Evolutionary conservation across 2,113 vertebrate species (phyloP).

Genomic region (Phyllopteryx taeniolatus): DNA sequence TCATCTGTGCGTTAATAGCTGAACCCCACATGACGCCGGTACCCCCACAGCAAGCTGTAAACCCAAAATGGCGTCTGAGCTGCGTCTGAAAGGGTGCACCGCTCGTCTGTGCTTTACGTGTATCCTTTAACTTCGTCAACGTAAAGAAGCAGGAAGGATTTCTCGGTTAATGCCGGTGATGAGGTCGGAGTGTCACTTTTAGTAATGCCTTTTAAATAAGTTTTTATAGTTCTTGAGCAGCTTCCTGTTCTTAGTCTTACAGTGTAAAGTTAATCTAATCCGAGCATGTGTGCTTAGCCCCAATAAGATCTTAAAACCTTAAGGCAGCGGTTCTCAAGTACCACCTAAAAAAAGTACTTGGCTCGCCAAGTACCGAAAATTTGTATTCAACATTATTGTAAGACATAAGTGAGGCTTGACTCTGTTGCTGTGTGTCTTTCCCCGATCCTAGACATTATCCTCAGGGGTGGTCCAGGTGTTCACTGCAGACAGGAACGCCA

Average conservation of each 20-base stretch:
- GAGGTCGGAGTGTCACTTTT: background rate
- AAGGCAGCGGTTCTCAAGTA: background rate
- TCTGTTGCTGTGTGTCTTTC: background rate
- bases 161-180: background rate
- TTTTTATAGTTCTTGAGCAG: background rate
- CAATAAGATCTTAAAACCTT: background rate
- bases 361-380: background rate
- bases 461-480: slow-evolving; percentile 92
- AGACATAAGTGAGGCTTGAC: background rate
- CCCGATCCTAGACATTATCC: slow-evolving; percentile 77
- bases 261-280: background rate
- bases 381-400: no score
- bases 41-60: slow-evolving; percentile 40
- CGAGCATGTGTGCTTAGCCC: background rate
- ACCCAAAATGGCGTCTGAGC: slow-evolving; percentile 16
- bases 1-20: slow-evolving; percentile 40
- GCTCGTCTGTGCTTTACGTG: background rate
- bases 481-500: slow-evolving; percentile 82
- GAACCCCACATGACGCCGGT: slow-evolving; percentile 22
- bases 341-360: background rate
- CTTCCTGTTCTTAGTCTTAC: background rate
- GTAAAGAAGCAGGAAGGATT: background rate
- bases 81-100: background rate
- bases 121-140: background rate
- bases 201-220: background rate